Conservation (phyloP, 23 tunicate species). For the Halocynthia roretzi region DNA sequence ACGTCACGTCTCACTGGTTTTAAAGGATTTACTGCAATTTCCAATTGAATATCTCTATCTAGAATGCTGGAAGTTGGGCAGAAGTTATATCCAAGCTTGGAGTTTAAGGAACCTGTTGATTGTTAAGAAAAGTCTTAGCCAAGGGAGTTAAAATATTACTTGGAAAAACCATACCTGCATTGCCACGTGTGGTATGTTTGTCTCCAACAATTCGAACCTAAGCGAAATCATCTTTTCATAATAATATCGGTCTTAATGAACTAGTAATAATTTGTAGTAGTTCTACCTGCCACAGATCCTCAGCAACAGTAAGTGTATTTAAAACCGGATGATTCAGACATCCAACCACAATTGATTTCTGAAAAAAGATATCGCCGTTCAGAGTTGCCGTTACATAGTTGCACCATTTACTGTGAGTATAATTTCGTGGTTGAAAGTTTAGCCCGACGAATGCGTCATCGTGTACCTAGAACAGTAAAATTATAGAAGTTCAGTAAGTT, state of each 20-base stretch:
- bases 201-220: no score
- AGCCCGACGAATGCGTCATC: slow-evolving; percentile 1
- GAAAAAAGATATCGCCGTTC: slow-evolving; percentile 48
- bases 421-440: slow-evolving; percentile 71
- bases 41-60: slow-evolving; percentile 37
- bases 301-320: slow-evolving; percentile 8
- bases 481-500: no score
- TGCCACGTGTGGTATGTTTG: no score
- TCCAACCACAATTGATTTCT: slow-evolving; percentile 40
- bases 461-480: background rate
- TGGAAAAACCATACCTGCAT: no score
- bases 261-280: background rate
- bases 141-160: no score
- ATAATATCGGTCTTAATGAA: background rate
- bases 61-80: background rate
- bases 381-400: slow-evolving; percentile 43
- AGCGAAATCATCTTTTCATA: background rate
- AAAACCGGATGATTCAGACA: slow-evolving; percentile 34
- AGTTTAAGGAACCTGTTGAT: no score
- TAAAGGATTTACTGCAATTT: slow-evolving; percentile 29
- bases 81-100: background rate
- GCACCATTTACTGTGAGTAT: slow-evolving; percentile 70
- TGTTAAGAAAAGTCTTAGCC: no score
- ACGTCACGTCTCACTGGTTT: slow-evolving; percentile 37
- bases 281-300: slow-evolving; percentile 16